Evolutionary conservation across 1,140 invertebrate genomes (phyloP), one percentile per base, ranked within the genome.

Genomic region (Steinernema feltiae): DNA sequence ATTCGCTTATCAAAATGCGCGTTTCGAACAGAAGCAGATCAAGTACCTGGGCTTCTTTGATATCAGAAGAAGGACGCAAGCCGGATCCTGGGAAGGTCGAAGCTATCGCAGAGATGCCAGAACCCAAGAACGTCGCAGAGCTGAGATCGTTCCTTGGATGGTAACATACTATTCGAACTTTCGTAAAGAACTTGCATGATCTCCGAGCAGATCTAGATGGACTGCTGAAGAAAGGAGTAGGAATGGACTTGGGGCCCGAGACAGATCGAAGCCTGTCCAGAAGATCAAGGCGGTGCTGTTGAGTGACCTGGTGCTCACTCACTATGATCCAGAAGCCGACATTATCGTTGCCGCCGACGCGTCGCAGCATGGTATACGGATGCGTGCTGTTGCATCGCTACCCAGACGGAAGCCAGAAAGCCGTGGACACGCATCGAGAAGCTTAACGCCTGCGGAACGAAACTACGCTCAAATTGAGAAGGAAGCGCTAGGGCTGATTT

Each of bases 401-500:
- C 63, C 53, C 76, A 17, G 78, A 82, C 72, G 81, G 81, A 17
- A 48, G 48, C 21, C 69, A 72, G 27, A 82, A 81, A 41, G 69
- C 76, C 21, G 70, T 82, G 15, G 72, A 48, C 79, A 82, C 81
- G 88, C 85, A 12, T 89, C 89, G 12, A 78, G 86, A 69, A 84
- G 85, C 0, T 79, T 90, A 31, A 82, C 81, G n/a, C 46, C 81
- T 32, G 79, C 87, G 1, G 87, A 90, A 79, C 78, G 83, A 79
- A 89, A 87, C 35, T 90, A 89, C 75, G 77, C 83, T 0, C 87
- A 89, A 76, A 87, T 89, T 17, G 87, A 89, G 63, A 88, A 87
- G 74, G 88, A 90, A 78, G 88, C 87, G 0, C 75, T 89, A 17
- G 87, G 87, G 0, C 85, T 90, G 27, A 83, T 89, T 1, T 89